Evolutionary conservation across 2,888 invertebrate genomes (phyloP).

Genomic region (Synanthedon andrenaeformis): DNA sequence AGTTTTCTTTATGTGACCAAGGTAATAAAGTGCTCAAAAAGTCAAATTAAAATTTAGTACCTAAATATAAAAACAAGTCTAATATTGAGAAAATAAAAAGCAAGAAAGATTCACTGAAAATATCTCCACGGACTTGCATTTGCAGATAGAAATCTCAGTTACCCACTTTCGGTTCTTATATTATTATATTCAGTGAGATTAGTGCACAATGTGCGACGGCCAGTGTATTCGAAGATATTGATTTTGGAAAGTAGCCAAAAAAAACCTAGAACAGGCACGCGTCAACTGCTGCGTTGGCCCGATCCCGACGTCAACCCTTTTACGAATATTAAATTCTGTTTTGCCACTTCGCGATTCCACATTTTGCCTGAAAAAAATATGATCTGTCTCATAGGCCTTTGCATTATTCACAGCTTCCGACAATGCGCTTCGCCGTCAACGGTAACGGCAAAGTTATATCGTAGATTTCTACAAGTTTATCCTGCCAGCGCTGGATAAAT

Average conservation of each 20-base stretch:
- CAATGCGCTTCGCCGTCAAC: conserved; percentile 17
- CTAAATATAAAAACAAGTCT: too few species aligned
- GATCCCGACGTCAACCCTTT: conserved; percentile 66
- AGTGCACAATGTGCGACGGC: conserved; percentile 61
- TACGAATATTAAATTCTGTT: conserved; percentile 71
- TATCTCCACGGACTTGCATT: neutral
- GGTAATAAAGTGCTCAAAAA: neutral
- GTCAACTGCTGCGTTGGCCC: conserved; percentile 64
- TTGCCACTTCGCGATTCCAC: conserved; percentile 67
- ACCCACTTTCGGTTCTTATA: conserved; percentile 22
- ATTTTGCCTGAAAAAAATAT: conserved; percentile 53
- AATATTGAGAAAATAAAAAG: neutral
- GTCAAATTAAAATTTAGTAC: neutral
- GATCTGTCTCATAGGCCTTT: conserved; percentile 50
- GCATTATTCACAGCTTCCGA: conserved; percentile 52
- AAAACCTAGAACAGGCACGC: conserved; percentile 63
- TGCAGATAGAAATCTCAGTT: conserved; percentile 17
- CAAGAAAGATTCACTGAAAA: neutral
- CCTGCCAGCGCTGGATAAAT: too few species aligned
- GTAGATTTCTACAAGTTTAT: too few species aligned
- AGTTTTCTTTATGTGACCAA: too few species aligned
- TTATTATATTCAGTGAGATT: conserved; percentile 43
- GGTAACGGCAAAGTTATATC: conserved; percentile 1
- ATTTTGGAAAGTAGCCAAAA: conserved; percentile 69
- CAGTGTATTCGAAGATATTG: conserved; percentile 64